Percentiles rank a stretch among this genome's conserved stretches.
Conservation (phyloP, 2,888 invertebrate species). For the Plebejus argus region DNA sequence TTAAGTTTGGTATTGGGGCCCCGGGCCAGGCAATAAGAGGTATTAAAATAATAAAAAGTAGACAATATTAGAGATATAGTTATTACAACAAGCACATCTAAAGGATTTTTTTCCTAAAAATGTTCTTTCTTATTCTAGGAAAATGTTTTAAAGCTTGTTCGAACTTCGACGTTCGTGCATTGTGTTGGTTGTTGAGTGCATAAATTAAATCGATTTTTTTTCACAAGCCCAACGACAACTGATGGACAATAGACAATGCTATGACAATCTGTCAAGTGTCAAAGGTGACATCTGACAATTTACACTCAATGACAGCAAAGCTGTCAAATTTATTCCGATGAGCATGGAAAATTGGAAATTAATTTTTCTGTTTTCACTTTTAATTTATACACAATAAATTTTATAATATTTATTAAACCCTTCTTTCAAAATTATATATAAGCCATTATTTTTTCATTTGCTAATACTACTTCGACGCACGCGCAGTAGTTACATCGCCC, state of each 20-base stretch:
- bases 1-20: too few relatives aligned
- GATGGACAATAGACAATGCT: neutral
- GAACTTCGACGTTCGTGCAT: too few relatives aligned
- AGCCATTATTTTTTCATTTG: constrained; percentile 61
- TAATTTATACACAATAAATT: constrained; percentile 43
- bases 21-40: too few relatives aligned
- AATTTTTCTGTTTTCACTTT: constrained; percentile 50
- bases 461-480: constrained; percentile 76
- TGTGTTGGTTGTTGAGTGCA: too few relatives aligned
- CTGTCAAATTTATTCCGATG: constrained; percentile 65
- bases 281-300: constrained; percentile 34
- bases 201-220: neutral
- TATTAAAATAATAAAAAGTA: too few relatives aligned
- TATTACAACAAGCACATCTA: too few relatives aligned
- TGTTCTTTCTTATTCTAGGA: too few relatives aligned
- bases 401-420: constrained; percentile 48
- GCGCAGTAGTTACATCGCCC: constrained; percentile 79
- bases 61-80: too few relatives aligned
- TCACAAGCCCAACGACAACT: neutral
- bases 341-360: constrained; percentile 65
- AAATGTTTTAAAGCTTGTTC: too few relatives aligned
- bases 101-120: too few relatives aligned
- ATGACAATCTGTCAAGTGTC: neutral
- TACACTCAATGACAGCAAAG: constrained; percentile 44
- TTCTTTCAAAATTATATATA: constrained; percentile 50